Percentiles rank a stretch among this genome's conserved stretches.
Conservation (phyloP, 1,140 invertebrate species). For the Lerema accius region DNA sequence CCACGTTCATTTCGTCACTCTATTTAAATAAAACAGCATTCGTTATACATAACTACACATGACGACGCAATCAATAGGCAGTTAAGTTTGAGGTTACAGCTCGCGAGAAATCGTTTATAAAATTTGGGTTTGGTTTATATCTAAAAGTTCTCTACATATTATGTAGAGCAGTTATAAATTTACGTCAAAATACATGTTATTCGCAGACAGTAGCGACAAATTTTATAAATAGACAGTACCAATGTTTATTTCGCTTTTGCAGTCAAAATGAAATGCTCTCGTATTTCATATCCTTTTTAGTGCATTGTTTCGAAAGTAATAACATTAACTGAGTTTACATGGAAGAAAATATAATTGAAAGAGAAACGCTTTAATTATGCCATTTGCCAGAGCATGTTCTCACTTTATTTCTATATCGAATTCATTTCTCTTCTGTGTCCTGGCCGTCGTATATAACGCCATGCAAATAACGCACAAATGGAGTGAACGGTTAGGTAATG, state of each 20-base stretch:
- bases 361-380: constrained; percentile 61
- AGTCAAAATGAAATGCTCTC: too few relatives aligned
- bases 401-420: constrained; percentile 57
- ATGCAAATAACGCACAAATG: constrained; percentile 18
- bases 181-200: too few relatives aligned
- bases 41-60: constrained; percentile 55
- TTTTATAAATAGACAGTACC: too few relatives aligned
- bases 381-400: constrained; percentile 46
- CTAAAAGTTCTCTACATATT: not conserved
- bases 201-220: too few relatives aligned
- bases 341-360: constrained; percentile 20
- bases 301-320: too few relatives aligned
- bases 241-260: too few relatives aligned
- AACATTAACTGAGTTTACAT: constrained; percentile 4
- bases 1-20: constrained; percentile 73
- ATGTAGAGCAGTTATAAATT: not conserved
- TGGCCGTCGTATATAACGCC: constrained; percentile 33
- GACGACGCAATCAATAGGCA: constrained; percentile 50
- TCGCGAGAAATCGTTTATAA: constrained; percentile 48
- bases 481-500: constrained; percentile 9
- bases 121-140: constrained; percentile 10
- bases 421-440: constrained; percentile 55
- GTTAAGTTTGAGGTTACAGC: constrained; percentile 45
- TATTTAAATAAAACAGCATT: constrained; percentile 75
- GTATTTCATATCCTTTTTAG: too few relatives aligned